Evolutionary conservation across 30 jellyfish, hydroid and myxozoan species (phyloP).

Genomic region (Mastigias papua): DNA sequence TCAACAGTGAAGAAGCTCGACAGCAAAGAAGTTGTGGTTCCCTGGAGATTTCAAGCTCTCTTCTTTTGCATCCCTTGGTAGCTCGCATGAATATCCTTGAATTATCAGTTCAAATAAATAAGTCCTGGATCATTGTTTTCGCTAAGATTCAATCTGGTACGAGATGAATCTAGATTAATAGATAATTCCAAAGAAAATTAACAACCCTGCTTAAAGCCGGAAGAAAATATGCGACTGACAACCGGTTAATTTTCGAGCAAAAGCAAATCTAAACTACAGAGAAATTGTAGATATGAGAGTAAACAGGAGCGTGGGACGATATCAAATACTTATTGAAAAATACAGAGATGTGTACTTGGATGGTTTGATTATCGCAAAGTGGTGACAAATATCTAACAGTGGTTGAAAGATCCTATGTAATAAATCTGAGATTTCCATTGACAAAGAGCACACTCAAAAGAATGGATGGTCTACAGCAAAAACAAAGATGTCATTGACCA

Average conservation of each 20-base stretch:
- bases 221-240: not conserved
- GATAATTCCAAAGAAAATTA: constrained; percentile 10
- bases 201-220: not conserved
- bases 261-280: not conserved
- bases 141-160: not conserved
- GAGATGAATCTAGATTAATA: not conserved
- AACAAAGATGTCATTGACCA: not conserved
- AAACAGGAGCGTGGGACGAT: constrained; percentile 11
- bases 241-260: not conserved
- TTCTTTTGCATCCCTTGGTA: not conserved
- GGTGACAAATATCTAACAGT: not conserved
- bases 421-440: not conserved
- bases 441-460: not conserved
- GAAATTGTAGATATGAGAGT: not conserved
- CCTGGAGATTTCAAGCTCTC: not conserved
- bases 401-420: not conserved
- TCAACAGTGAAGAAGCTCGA: too few relatives aligned
- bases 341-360: not conserved
- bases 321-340: not conserved
- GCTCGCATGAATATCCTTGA: not conserved
- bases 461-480: not conserved
- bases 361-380: not conserved
- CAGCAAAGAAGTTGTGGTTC: not conserved
- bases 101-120: not conserved
- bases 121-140: not conserved